Evolutionary conservation across 2,113 vertebrate genomes (phyloP).

Genomic region (Ailuropoda melanoleuca): DNA sequence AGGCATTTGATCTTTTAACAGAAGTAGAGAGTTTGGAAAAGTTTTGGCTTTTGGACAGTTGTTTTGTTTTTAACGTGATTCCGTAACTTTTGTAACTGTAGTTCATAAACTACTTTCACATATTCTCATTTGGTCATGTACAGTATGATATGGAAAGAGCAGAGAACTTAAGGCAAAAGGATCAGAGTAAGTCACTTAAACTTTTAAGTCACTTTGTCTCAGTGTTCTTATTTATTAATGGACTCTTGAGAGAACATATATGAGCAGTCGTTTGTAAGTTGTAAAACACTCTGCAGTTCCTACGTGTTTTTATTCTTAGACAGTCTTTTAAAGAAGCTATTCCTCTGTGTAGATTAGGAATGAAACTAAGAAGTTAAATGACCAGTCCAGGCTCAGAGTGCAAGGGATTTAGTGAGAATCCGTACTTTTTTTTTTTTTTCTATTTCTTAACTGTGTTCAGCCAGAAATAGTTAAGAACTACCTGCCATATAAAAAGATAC

Average conservation of each 20-base stretch:
- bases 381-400: not conserved
- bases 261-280: not conserved
- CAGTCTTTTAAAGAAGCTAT: slow-evolving; percentile 16
- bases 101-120: not conserved
- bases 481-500: slow-evolving; percentile 16
- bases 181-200: not conserved
- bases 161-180: not conserved
- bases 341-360: not conserved
- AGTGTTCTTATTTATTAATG: slow-evolving; percentile 34
- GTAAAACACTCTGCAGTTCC: not conserved
- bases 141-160: not conserved
- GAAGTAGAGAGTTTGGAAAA: not conserved
- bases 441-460: not conserved
- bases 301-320: not conserved
- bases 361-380: slow-evolving; percentile 41
- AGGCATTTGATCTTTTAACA: slow-evolving; percentile 21
- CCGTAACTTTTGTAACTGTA: not conserved
- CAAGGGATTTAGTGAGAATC: slow-evolving; percentile 21
- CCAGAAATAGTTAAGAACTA: slow-evolving; percentile 44
- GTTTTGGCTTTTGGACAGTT: not conserved
- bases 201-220: not conserved
- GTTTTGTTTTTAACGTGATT: not conserved
- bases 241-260: slow-evolving; percentile 3
- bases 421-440: not conserved
- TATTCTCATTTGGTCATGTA: slow-evolving; percentile 28